Evolutionary conservation across 2,888 invertebrate species (phyloP).

Genomic region (Drosophila phalerata): DNA sequence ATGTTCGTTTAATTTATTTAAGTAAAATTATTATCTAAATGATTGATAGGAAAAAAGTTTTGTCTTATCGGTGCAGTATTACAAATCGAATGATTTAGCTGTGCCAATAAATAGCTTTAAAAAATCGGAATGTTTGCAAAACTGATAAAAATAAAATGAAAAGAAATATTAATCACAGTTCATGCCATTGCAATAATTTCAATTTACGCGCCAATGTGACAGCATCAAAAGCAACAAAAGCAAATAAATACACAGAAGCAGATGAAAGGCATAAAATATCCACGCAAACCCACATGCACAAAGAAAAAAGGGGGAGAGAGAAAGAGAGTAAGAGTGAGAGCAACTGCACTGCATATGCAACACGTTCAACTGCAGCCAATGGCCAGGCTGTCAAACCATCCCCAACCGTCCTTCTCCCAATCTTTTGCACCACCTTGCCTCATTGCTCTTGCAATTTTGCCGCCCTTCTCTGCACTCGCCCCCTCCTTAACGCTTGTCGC

Average conservation of each 20-base stretch:
- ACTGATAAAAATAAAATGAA: conserved; percentile 25
- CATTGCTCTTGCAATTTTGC: conserved; percentile 18
- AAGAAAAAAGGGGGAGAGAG: background rate
- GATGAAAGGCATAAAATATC: conserved; percentile 63
- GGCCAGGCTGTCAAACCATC: conserved; percentile 45
- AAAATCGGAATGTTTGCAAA: conserved; percentile 1
- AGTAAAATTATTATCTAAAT: background rate
- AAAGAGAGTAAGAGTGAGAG: background rate
- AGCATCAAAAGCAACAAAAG: conserved; percentile 56
- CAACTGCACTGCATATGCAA: conserved; percentile 72
- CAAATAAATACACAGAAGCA: conserved; percentile 56
- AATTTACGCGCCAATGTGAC: conserved; percentile 77
- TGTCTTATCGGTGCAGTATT: background rate
- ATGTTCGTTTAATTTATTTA: too few relatives aligned
- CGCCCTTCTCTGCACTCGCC: conserved; percentile 8
- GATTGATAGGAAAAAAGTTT: background rate
- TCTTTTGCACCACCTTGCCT: conserved; percentile 8
- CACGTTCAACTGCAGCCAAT: conserved; percentile 63
- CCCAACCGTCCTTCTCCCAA: background rate
- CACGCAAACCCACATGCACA: conserved; percentile 22
- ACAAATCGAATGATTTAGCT: conserved; percentile 26
- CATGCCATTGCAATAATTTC: conserved; percentile 72
- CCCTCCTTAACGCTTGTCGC: conserved; percentile 76
- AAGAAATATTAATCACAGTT: conserved; percentile 72
- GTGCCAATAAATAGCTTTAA: conserved; percentile 13